Conservation (phyloP, 2,888 invertebrate species). For the Thereva nobilitata region DNA sequence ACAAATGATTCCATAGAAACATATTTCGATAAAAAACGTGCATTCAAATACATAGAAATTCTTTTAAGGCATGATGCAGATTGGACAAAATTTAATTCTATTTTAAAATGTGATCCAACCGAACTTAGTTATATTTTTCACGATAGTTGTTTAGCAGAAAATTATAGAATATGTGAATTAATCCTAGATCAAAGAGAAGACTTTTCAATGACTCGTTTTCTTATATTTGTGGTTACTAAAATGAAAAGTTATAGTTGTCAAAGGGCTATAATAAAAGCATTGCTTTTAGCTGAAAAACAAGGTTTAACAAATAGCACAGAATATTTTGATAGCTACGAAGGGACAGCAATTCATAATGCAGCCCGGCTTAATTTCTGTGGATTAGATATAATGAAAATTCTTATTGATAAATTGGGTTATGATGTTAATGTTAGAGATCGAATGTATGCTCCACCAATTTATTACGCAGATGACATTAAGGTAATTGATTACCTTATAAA, state of each 20-base stretch:
- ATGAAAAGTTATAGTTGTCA: neutral
- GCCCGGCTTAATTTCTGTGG: constrained; percentile 1
- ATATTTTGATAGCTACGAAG: constrained; percentile 13
- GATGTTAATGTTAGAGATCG: constrained; percentile 1
- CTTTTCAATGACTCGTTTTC: constrained; percentile 5
- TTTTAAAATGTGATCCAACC: neutral
- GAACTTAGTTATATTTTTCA: constrained; percentile 5
- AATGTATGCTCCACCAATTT: neutral
- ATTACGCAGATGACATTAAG: neutral
- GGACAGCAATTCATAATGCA: constrained; percentile 16
- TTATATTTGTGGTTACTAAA: neutral
- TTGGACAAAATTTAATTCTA: neutral
- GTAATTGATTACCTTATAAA: constrained; percentile 12
- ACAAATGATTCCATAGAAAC: neutral
- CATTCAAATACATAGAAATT: constrained; percentile 5
- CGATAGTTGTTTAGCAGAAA: neutral
- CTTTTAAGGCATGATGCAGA: neutral
- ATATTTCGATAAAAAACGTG: neutral
- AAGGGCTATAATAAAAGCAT: constrained; percentile 2
- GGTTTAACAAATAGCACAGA: neutral
- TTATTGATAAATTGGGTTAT: constrained; percentile 9
- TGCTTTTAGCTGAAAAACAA: constrained; percentile 3
- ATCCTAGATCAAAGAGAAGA: neutral
- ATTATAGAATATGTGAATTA: constrained; percentile 2
- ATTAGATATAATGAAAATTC: constrained; percentile 15